Percentiles rank a stretch among this genome's conserved stretches.
Conservation (phyloP, 2,797 vertebrate genomes). For the Pelochelys cantorii region DNA sequence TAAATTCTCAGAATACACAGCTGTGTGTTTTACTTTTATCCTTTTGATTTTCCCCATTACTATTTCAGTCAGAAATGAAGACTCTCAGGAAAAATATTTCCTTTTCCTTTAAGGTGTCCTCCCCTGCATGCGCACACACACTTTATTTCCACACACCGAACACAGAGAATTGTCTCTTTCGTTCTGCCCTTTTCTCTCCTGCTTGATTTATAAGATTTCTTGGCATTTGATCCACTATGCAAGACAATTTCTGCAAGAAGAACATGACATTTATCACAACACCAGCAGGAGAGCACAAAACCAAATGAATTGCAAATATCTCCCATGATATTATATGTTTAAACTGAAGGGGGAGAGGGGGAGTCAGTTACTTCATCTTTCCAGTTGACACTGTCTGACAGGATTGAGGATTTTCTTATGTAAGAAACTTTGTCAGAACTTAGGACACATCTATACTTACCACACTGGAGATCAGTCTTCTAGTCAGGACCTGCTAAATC, state of each 20-base stretch:
- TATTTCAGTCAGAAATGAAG: neutral
- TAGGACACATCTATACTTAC: too few relatives aligned
- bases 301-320: neutral
- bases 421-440: neutral
- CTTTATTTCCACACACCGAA: neutral
- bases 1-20: accelerated
- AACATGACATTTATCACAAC: accelerated
- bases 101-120: neutral
- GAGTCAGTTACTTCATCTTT: neutral
- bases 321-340: accelerated
- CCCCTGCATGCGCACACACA: too few relatives aligned
- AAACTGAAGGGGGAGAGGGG: neutral
- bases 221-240: accelerated
- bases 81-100: neutral
- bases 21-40: neutral
- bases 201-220: neutral
- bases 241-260: neutral
- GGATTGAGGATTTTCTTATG: neutral
- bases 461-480: too few relatives aligned
- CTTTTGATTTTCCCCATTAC: neutral
- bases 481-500: too few relatives aligned
- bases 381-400: neutral
- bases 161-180: neutral
- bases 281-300: accelerated
- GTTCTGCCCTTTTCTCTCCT: neutral